Evolutionary conservation across 2,888 invertebrate species (phyloP), one percentile per base, ranked within the genome.

Genomic region (Drosophila austrosaltans): DNA sequence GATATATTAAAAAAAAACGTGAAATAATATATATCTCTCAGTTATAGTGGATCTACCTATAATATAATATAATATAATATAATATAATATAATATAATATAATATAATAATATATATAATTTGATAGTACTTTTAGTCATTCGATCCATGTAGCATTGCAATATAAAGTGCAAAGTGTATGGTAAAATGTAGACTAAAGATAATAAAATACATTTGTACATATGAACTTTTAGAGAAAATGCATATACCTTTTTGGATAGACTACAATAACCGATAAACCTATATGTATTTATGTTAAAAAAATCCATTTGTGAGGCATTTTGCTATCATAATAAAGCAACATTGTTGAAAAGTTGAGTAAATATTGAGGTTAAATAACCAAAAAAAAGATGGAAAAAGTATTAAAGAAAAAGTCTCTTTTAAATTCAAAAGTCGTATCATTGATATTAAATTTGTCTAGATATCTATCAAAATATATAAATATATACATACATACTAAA

Each of bases 321-420:
- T 73, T 73, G 74, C 68, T 68, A 72, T 63, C 72, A 73, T 40
- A 72, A 72, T 68, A 72, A 67, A 59, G 54, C 62, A 74, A 67
- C 22, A 73, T 73, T 67, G 67, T 62, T 67, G 54, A 73, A 67
- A 67, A 67, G 72, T 67, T 44, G 72, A 63, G 54, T 58, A 74
- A 72, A 72, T 72, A 72, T 72, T 73, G 67, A 12, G 32, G 22
- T 67, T 67, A 73, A 73, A 63, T 68, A 25, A 20, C 12, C 5
- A 42, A 22, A 16, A 42, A 7, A n/a, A 25, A 3, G 32, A 44
- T 7, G 1, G 8, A 7, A 28, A 25, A 59, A 25, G 48, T 12
- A 25, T 10, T 48, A 8, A 25, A 2, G 10, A 12, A 25, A 25
- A 25, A 40, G 40, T 22, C 28, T 42, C 16, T 40, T 1, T 22